Conservation (phyloP, 2,113 vertebrate genomes). For the Fukomys damarensis region DNA sequence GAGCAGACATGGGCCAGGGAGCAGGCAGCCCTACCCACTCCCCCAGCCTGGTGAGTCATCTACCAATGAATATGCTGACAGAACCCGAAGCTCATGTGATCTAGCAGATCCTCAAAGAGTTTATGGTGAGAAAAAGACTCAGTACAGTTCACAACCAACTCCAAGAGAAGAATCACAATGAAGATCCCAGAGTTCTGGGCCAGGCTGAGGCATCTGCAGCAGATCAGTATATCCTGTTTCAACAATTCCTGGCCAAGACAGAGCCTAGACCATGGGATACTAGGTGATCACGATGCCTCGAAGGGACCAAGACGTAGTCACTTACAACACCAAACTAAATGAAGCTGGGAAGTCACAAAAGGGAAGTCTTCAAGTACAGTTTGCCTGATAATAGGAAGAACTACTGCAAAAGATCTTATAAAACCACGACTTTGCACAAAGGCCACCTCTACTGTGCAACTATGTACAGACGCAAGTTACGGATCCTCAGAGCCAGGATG, state of each 20-base stretch:
- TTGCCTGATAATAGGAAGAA: neutral
- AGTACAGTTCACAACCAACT: neutral
- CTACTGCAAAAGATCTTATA: neutral
- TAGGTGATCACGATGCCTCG: neutral
- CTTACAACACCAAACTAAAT: neutral
- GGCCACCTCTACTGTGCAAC: neutral
- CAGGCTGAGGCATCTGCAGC: neutral
- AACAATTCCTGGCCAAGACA: neutral
- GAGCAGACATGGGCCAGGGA: accelerated
- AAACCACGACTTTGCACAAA: neutral
- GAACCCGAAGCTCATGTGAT: neutral
- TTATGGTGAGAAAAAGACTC: neutral
- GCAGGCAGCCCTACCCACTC: too few relatives aligned
- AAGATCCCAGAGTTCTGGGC: too few relatives aligned
- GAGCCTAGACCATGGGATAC: neutral
- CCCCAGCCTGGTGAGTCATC: too few relatives aligned
- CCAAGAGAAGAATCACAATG: neutral
- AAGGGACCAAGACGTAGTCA: neutral
- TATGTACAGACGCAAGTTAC: too few relatives aligned
- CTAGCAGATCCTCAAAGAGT: neutral
- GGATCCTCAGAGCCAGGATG: neutral
- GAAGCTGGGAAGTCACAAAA: neutral
- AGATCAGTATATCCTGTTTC: neutral
- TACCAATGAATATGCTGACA: neutral
- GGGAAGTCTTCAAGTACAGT: neutral